phyloP scores from a whole-genome alignment of 2,797 vertebrate genomes.

The Coreius guichenoti region DNA sequence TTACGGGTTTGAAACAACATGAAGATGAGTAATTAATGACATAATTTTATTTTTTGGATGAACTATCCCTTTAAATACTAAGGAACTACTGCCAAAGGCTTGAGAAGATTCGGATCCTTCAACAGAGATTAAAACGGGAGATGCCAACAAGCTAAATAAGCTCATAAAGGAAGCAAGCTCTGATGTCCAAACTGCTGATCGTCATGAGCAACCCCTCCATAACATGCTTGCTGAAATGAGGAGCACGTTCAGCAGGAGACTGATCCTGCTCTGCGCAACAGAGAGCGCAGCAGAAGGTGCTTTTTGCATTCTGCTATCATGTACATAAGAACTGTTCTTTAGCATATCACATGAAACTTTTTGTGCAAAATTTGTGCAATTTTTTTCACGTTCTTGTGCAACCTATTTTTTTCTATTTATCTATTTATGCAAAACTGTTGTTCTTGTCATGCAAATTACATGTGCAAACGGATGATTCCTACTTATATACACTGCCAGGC shows the following conservation, averaged over 20 bases:
- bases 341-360: not conserved
- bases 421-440: not conserved
- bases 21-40: no score
- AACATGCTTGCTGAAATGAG: constrained; percentile 4
- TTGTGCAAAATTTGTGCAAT: not conserved
- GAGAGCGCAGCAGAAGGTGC: not conserved
- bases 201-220: not conserved
- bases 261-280: constrained; percentile 13
- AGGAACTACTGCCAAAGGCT: not conserved
- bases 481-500: no score
- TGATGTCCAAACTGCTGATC: constrained; percentile 4
- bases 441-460: not conserved
- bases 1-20: no score
- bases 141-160: constrained; percentile 10
- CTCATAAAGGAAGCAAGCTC: constrained; percentile 15
- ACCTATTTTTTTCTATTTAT: not conserved
- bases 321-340: not conserved
- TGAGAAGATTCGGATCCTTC: not conserved
- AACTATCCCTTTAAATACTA: not conserved
- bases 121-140: not conserved
- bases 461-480: not conserved
- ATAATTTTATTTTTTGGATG: no score
- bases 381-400: not conserved
- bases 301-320: not conserved
- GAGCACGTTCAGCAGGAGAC: constrained; percentile 16